Base-by-base conservation (phyloP, 2,888 invertebrate genomes). In the Andrena camellia region DNA sequence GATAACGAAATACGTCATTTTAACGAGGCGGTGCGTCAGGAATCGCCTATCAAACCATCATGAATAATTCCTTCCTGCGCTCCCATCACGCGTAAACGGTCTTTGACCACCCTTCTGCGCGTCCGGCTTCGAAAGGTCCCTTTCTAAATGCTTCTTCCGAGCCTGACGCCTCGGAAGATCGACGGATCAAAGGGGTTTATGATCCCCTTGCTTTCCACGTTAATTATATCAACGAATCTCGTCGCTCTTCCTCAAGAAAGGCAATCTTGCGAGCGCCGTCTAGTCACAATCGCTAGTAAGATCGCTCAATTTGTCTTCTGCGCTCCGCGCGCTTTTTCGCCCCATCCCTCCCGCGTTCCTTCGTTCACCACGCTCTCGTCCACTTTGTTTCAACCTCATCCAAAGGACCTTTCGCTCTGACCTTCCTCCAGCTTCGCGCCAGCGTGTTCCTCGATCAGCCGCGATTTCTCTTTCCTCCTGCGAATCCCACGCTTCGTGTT, bases 1-100 rank as follows among this genome's bases (percentile, higher is more conserved):
- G 78, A 85, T 88, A 86, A 86, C 76, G 78, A 67, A 72, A 82
- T 69, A 84, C 76, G 77, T 84, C 86, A 78, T 66, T 79, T 79
- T 83, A 84, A 84, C 75, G 77, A 82, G 78, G 71, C 62, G 52
- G 62, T 50, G 66, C 73, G 70, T 81, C 85, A 78, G 76, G 71
- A 76, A 80, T 81, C 71, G 78, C 81, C 73, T 57, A 70, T 73
- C 73, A 62, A 64, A 68, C 75, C 29, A 62, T 42, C 71, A 78
- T 85, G 83, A 85, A 88, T 88, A 88, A 86, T 88, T 88, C 64
- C 68, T 75, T 70, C 68, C 77, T 78, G 71, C 80, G 63, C 57
- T 59, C 62, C 71, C 68, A 77, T 78, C 78, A 64, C 63, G 66
- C 62, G 69, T 76, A 67, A 79, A 84, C 42, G 63, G 42, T 8